Evolutionary conservation across 2,888 invertebrate genomes (phyloP), one percentile per base, ranked within the genome.

Genomic region (Drymonia ruficornis): DNA sequence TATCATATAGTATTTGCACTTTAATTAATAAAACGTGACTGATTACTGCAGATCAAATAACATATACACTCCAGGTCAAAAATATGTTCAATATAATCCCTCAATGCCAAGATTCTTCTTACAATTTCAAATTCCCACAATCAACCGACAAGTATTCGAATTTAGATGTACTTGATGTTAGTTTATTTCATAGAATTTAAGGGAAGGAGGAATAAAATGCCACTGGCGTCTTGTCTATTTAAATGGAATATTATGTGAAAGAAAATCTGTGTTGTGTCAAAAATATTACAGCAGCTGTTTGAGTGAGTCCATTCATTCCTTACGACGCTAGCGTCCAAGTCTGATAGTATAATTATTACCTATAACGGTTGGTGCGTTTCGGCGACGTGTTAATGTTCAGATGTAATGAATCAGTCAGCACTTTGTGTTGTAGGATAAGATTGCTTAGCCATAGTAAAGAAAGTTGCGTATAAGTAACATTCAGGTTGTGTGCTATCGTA

Each of bases 401-500:
- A 59, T 54, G 52, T 49, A 50, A 42, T 44, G 49, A 65, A 61
- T 65, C 63, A 61, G 58, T 67, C 59, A 76, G 76, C 80, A 79
- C 76, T 79, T 73, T 70, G 73, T 81, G 76, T 80, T 78, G 63
- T 79, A 81, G 74, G 61, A 52, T 82, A 76, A 78, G 75, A 74
- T 78, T 82, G 80, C 78, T 84, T 86, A 90, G 87, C 79, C 76
- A 72, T 82, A 78, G 65, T 72, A 69, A 70, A 61, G 68, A 77
- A 81, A 83, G 84, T 86, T 83, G 87, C 83, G 68, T 78, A 40
- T n/a, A 75, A 76, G 79, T 80, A 83, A 88, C 83, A 83, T 78
- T 71, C 78, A 79, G 91, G 91, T 91, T 91, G 90, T 91, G 89
- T 89, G 84, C 84, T 87, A 87, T 75, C 66, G 50, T 76, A 70